Evolutionary conservation across 2,888 invertebrate species (phyloP), one percentile per base, ranked within the genome.

Genomic region (Nephrotoma flavescens): DNA sequence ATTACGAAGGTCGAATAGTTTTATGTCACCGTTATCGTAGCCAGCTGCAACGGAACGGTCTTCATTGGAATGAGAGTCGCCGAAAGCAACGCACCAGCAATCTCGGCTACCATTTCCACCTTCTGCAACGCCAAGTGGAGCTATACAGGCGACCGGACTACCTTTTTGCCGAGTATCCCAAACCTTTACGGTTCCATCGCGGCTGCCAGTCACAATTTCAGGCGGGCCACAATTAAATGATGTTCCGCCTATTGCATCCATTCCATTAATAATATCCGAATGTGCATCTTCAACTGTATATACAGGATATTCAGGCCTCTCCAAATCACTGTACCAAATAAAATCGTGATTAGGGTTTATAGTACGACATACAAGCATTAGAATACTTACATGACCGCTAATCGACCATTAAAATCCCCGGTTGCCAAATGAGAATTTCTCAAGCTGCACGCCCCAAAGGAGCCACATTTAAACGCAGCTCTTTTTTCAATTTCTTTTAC

Each of bases 21-120:
- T 99, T 2, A 99, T 91, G 90, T 99, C 99, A 0, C 99, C 99
- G 91, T 99, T 99, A 90, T 99, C 98, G 90, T 98, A 99, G 0
- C 99, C 99, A 9, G 98, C 97, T 42, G 95, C 96, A 0, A 99
- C 95, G 87, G 96, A 93, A 87, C 98, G 93, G 89, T 99, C 98
- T 42, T 96, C 94, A 85, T 95, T 94, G 90, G 96, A 97, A 91
- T 95, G 97, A 0, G 97, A 96, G 92, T 98, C 96, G 0, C 98
- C 98, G 90, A 99, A 98, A 0, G 96, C 94, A 0, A 98, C 98
- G 0, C 96, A 92, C 99, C 99, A 99, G 91, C 99, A 99, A 90
- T 99, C 99, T 45, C 98, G 93, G 86, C 93, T 94, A 0, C 93
- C 91, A 87, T 95, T 95, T 0, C 95, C 95, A 42, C 94, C 92